Percentiles rank a stretch among this genome's conserved stretches.
Evolutionary conservation across 2,888 invertebrate genomes (phyloP).

Genomic region (Philaethria dido): DNA sequence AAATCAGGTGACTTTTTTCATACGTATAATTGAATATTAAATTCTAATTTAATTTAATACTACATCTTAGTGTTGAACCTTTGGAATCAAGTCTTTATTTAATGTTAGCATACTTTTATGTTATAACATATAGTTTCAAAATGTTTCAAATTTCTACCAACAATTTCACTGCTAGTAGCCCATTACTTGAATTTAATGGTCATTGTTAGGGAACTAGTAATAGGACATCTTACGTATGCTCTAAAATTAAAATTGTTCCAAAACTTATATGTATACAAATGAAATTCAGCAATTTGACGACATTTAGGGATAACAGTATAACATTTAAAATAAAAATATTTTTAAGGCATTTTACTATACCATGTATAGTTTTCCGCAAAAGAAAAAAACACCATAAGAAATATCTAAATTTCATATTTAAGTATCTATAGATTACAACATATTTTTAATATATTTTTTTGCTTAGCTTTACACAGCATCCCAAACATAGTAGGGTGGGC

Average conservation of each 20-base stretch:
- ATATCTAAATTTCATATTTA: too few species aligned
- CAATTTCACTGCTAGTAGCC: neutral
- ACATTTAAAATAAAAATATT: too few species aligned
- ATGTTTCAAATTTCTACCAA: neutral
- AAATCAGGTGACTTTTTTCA: neutral
- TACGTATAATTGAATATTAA: too few species aligned
- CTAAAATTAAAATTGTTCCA: slow-evolving; percentile 2
- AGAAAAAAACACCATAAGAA: too few species aligned
- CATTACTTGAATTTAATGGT: slow-evolving; percentile 8
- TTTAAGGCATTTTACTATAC: too few species aligned
- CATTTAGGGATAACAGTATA: too few species aligned
- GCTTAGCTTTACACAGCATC: too few species aligned
- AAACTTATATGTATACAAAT: neutral
- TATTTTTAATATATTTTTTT: too few species aligned
- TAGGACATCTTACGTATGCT: neutral
- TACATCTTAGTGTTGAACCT: neutral
- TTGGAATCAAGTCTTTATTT: neutral
- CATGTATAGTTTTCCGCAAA: too few species aligned
- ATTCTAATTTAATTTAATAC: neutral
- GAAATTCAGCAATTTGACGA: neutral
- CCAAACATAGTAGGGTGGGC: too few species aligned
- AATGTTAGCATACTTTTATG: neutral
- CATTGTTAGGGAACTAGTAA: slow-evolving; percentile 4
- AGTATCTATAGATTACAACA: too few species aligned
- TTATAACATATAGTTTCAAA: neutral